Percentiles rank a stretch among this genome's conserved stretches.
Conservation (phyloP, 2,113 vertebrate species). For the Ctenodactylus gundi region DNA sequence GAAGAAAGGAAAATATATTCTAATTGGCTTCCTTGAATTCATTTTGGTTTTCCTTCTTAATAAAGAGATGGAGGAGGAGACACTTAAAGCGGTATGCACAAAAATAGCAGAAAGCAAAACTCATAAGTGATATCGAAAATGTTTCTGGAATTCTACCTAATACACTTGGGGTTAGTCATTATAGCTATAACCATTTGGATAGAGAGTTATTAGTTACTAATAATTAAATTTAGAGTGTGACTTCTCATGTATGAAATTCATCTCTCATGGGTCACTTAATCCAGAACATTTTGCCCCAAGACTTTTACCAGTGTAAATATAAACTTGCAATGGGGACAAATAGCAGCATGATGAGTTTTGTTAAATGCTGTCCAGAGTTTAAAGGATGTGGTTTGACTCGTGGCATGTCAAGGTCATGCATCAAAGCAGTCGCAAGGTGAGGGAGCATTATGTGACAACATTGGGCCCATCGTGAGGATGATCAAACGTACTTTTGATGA, state of each 20-base stretch:
- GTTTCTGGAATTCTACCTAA: background rate
- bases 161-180: background rate
- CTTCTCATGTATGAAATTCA: background rate
- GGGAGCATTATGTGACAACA: background rate
- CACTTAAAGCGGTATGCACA: constrained; percentile 32
- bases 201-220: background rate
- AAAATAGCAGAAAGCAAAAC: constrained; percentile 5
- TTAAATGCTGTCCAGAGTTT: background rate
- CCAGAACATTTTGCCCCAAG: background rate
- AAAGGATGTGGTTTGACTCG: background rate
- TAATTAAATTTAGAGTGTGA: background rate
- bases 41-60: constrained; percentile 35
- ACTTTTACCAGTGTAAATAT: background rate
- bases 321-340: background rate
- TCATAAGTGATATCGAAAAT: background rate
- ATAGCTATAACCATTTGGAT: background rate
- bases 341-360: background rate
- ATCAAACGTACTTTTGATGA: background rate
- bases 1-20: constrained; percentile 25
- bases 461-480: background rate
- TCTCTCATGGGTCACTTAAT: background rate
- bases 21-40: constrained; percentile 56
- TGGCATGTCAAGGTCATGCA: background rate
- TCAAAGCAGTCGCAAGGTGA: background rate
- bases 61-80: constrained; percentile 10